phyloP scores from a whole-genome alignment of 2,113 vertebrate genomes.

The Seriola aureovittata region DNA sequence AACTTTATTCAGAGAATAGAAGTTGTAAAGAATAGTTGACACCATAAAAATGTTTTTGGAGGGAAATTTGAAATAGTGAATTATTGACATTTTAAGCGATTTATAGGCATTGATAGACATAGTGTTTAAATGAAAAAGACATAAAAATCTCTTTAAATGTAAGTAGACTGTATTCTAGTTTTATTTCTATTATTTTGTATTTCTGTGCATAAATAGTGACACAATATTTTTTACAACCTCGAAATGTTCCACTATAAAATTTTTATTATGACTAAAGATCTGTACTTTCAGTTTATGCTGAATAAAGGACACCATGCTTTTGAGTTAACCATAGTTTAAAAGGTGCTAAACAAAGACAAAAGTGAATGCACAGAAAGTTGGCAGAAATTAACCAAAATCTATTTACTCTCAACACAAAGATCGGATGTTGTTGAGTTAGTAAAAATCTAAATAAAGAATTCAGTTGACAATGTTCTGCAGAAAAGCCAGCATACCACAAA shows the following conservation, averaged over 20 bases:
- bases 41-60: too few relatives aligned
- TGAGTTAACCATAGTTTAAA: not conserved
- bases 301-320: not conserved
- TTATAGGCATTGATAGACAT: not conserved
- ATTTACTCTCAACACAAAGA: too few relatives aligned
- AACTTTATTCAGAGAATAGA: too few relatives aligned
- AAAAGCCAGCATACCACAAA: constrained; percentile 71
- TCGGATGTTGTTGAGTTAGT: too few relatives aligned
- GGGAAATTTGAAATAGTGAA: not conserved
- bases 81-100: not conserved
- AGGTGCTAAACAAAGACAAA: not conserved
- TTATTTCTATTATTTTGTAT: not conserved
- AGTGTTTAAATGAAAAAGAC: not conserved
- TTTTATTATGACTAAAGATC: not conserved
- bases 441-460: not conserved
- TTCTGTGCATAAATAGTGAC: not conserved
- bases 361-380: not conserved
- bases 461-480: not conserved
- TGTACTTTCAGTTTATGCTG: not conserved
- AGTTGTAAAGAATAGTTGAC: too few relatives aligned
- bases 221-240: not conserved
- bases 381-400: not conserved
- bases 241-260: not conserved
- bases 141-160: not conserved
- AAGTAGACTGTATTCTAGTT: not conserved